phyloP scores from a whole-genome alignment of 2,113 vertebrate species.

The Corydoras sp. region DNA sequence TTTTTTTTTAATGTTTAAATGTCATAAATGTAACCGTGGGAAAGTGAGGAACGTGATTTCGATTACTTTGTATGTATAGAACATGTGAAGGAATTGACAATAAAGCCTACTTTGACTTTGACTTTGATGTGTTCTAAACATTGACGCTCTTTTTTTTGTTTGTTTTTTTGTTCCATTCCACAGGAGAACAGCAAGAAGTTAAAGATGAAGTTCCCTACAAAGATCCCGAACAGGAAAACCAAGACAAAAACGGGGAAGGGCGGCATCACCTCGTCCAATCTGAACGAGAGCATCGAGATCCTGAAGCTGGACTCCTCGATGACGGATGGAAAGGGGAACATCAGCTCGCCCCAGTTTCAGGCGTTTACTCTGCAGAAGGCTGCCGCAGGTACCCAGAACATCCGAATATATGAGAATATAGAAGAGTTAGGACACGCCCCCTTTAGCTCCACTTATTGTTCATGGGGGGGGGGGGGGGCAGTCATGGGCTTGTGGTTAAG shows the following conservation, averaged over 20 bases:
- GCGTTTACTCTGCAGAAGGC: conserved; percentile 86
- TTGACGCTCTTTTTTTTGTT: neutral
- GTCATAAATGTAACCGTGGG: too few relatives aligned
- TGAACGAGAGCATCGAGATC: conserved; percentile 94
- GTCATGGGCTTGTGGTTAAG: too few relatives aligned
- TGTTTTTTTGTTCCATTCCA: conserved; percentile 4
- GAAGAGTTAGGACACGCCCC: too few relatives aligned
- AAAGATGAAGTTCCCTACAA: conserved; percentile 99
- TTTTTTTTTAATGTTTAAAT: too few relatives aligned
- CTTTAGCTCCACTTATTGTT: too few relatives aligned
- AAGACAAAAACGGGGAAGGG: conserved; percentile 95
- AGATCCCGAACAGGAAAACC: conserved; percentile 96
- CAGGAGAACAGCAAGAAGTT: conserved; percentile 99
- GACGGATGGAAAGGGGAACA: conserved; percentile 80
- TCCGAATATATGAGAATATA: too few relatives aligned
- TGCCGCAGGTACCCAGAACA: conserved; percentile 75
- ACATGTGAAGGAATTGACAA: too few relatives aligned
- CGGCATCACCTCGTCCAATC: conserved; percentile 82
- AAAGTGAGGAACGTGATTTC: too few relatives aligned
- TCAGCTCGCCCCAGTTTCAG: conserved; percentile 83
- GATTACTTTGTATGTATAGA: too few relatives aligned
- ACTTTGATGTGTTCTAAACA: too few relatives aligned
- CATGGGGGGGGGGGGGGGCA: too few relatives aligned
- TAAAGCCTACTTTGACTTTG: too few relatives aligned
- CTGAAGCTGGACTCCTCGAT: conserved; percentile 87